Evolutionary conservation across 1,140 invertebrate species (phyloP).

Genomic region (Coenobita brevimanus): DNA sequence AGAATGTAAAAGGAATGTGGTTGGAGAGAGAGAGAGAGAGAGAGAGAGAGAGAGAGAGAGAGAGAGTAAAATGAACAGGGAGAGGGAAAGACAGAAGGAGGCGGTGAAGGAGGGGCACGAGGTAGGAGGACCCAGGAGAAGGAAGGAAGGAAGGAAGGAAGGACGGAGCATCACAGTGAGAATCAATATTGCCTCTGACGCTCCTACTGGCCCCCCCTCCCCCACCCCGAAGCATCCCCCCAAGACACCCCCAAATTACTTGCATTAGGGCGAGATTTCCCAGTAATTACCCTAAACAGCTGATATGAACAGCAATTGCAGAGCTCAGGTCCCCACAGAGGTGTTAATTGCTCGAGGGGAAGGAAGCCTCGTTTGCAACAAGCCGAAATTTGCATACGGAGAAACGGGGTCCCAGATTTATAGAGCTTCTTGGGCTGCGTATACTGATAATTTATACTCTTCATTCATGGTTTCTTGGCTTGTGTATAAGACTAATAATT

Average conservation of each 20-base stretch:
- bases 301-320: slow-evolving; percentile 62
- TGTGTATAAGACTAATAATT: no score
- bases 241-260: slow-evolving; percentile 51
- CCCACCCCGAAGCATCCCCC: slow-evolving; percentile 20
- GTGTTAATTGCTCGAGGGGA: slow-evolving; percentile 50
- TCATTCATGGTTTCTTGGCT: no score
- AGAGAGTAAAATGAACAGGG: no score
- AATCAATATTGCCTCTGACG: slow-evolving; percentile 29
- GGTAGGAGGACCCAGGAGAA: no score
- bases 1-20: neutral
- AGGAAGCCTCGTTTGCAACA: neutral
- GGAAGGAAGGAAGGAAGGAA: neutral
- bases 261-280: slow-evolving; percentile 61
- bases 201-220: slow-evolving; percentile 8
- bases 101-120: no score
- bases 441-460: no score
- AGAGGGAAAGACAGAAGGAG: no score
- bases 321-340: slow-evolving; percentile 63
- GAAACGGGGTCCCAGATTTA: no score
- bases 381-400: slow-evolving; percentile 43
- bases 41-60: neutral
- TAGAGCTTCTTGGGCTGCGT: no score
- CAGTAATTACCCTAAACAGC: slow-evolving; percentile 63
- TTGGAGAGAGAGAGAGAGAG: neutral
- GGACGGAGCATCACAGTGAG: neutral